Conservation (phyloP, 2,888 invertebrate genomes). For the Coenonympha arcania region DNA sequence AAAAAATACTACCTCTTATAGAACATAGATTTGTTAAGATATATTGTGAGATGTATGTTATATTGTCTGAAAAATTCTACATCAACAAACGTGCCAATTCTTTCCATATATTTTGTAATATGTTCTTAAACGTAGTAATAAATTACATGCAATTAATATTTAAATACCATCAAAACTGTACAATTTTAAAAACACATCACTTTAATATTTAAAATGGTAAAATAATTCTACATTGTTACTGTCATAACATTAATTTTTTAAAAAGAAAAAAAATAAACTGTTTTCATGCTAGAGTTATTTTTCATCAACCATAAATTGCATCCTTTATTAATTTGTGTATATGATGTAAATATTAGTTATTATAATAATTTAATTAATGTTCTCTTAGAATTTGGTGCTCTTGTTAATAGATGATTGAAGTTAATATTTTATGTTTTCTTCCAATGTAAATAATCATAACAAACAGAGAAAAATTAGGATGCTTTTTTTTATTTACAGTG, state of each 20-base stretch:
- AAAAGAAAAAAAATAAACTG: conserved; percentile 7
- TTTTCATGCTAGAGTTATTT: conserved; percentile 17
- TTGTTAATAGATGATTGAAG: conserved; percentile 20
- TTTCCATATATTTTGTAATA: background rate
- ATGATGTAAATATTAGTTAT: background rate
- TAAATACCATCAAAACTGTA: conserved; percentile 11
- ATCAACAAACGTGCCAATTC: conserved; percentile 17
- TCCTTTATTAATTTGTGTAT: conserved; percentile 1
- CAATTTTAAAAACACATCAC: background rate
- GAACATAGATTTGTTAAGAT: conserved; percentile 8
- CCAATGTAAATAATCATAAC: background rate
- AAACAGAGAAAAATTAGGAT: background rate
- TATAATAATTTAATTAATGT: background rate
- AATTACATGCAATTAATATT: conserved; percentile 17
- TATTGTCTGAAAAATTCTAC: conserved; percentile 8
- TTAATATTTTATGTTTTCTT: conserved; percentile 11
- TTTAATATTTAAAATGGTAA: background rate
- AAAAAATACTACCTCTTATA: background rate
- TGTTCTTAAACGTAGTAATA: background rate
- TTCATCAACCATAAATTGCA: conserved; percentile 4
- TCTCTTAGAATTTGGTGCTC: background rate
- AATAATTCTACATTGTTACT: background rate
- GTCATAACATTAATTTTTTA: conserved; percentile 1
- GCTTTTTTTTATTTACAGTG: conserved; percentile 19
- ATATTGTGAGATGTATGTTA: background rate